phyloP scores from a whole-genome alignment of 1,140 invertebrate genomes.

The Drosophila cardini region DNA sequence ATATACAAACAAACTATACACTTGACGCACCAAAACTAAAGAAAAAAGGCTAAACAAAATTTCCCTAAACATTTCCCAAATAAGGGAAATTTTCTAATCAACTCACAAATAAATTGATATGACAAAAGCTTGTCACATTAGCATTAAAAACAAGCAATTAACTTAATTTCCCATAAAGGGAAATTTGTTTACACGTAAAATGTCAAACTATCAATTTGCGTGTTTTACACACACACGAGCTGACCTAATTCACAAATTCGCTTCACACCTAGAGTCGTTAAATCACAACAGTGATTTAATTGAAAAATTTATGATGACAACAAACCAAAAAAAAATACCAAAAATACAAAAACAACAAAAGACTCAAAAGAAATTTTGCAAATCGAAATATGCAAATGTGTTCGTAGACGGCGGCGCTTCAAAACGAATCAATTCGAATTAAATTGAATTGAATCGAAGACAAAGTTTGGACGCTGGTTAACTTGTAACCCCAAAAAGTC shows the following conservation, averaged over 20 bases:
- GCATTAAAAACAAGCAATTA: slow-evolving; percentile 1
- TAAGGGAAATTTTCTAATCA: slow-evolving; percentile 20
- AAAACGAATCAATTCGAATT: slow-evolving; percentile 58
- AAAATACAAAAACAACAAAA: not conserved
- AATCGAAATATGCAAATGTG: slow-evolving; percentile 76
- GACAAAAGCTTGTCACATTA: not conserved
- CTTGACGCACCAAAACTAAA: slow-evolving; percentile 27
- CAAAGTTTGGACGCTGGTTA: slow-evolving; percentile 25
- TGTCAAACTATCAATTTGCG: slow-evolving; percentile 26
- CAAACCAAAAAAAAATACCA: not conserved
- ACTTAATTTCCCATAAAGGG: slow-evolving; percentile 4
- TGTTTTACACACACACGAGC: slow-evolving; percentile 46
- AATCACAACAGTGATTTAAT: slow-evolving; percentile 55
- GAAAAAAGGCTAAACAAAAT: slow-evolving; percentile 24
- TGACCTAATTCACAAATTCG: slow-evolving; percentile 61
- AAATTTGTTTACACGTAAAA: slow-evolving; percentile 21
- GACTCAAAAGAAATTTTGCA: slow-evolving; percentile 67
- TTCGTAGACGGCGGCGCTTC: slow-evolving; percentile 59
- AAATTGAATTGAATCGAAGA: slow-evolving; percentile 57
- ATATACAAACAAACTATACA: slow-evolving; percentile 6
- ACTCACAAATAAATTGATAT: not conserved
- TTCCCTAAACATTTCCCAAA: slow-evolving; percentile 43
- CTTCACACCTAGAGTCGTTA: slow-evolving; percentile 59
- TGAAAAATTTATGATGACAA: slow-evolving; percentile 73
- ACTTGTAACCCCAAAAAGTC: slow-evolving; percentile 22